These are phyloP conservation scores for Clinocottus analis DNA, from an alignment of 2,113 vertebrate genomes.

Conservation along the genomic window DNA sequence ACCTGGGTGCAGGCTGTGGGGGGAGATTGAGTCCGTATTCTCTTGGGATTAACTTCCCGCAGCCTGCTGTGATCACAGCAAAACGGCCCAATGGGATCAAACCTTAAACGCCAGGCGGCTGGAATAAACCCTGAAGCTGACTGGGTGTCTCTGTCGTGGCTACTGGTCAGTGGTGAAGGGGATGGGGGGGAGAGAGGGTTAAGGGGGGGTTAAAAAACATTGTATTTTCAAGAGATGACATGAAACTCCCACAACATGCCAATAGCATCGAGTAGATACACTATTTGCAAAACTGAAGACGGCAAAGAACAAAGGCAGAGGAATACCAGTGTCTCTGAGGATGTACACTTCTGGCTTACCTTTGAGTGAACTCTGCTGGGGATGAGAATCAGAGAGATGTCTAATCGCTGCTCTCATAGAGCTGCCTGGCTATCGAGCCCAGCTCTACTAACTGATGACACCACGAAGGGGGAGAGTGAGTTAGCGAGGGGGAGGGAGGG, in stretches of 20 bases:
- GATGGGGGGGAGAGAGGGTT: neutral
- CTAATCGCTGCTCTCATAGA: conserved; percentile 73
- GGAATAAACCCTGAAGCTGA: conserved; percentile 54
- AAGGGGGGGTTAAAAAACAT: neutral
- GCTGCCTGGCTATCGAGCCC: conserved; percentile 64
- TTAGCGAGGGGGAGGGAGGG: conserved; percentile 51
- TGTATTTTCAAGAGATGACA: conserved; percentile 29
- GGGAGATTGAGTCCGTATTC: conserved; percentile 70
- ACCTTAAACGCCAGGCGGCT: conserved; percentile 51
- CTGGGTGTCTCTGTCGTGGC: conserved; percentile 32
- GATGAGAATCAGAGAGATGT: conserved; percentile 78
- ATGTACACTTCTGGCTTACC: conserved; percentile 76
- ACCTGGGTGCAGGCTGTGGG: conserved; percentile 64
- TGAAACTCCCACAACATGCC: conserved; percentile 34
- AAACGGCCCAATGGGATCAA: conserved; percentile 70
- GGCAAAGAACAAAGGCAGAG: conserved; percentile 70
- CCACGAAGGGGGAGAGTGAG: conserved; percentile 64
- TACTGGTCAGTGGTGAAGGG: conserved; percentile 24
- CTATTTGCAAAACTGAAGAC: conserved; percentile 56
- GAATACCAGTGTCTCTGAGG: conserved; percentile 63
- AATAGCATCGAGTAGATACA: conserved; percentile 22
- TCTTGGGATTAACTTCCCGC: conserved; percentile 80
- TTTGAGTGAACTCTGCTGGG: conserved; percentile 82
- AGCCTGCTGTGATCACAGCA: conserved; percentile 76
- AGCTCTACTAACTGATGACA: conserved; percentile 78